Conservation (phyloP, 30 jellyfish, hydroid and myxozoan genomes). For the Turritopsis rubra region DNA sequence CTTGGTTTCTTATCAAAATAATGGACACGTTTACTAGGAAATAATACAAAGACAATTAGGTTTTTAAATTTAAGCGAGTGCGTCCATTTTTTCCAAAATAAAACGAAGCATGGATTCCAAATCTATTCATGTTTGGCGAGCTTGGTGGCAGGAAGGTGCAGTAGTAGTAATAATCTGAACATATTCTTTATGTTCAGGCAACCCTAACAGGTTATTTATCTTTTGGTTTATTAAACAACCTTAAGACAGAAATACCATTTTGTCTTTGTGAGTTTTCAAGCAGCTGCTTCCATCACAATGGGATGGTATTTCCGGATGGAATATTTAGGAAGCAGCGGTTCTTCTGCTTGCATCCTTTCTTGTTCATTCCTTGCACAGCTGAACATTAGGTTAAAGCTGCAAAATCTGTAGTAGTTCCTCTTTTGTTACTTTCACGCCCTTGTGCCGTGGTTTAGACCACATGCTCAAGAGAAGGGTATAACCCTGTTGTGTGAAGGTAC, state of each 20-base stretch:
- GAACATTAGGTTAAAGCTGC: not conserved
- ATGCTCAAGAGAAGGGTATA: not conserved
- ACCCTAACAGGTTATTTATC: constrained; percentile 12
- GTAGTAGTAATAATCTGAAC: not conserved
- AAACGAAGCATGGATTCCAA: not conserved
- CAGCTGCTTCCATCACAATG: not conserved
- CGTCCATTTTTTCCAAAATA: not conserved
- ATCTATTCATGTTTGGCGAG: not conserved
- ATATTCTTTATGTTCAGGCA: not conserved
- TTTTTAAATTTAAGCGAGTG: not conserved
- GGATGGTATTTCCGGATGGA: not conserved
- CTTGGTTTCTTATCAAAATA: not conserved
- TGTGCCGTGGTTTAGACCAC: not conserved
- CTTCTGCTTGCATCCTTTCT: not conserved
- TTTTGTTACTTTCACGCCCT: not conserved
- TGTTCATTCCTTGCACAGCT: not conserved
- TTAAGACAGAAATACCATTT: not conserved
- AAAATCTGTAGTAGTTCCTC: not conserved
- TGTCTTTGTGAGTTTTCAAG: not conserved
- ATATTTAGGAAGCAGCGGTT: not conserved
- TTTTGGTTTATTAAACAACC: not conserved
- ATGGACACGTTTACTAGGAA: not conserved
- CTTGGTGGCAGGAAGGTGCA: not conserved
- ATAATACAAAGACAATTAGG: not conserved
- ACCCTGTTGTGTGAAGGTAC: not conserved